Evolutionary conservation across 2,113 vertebrate species (phyloP).

Genomic region (Cebidichthys violaceus): DNA sequence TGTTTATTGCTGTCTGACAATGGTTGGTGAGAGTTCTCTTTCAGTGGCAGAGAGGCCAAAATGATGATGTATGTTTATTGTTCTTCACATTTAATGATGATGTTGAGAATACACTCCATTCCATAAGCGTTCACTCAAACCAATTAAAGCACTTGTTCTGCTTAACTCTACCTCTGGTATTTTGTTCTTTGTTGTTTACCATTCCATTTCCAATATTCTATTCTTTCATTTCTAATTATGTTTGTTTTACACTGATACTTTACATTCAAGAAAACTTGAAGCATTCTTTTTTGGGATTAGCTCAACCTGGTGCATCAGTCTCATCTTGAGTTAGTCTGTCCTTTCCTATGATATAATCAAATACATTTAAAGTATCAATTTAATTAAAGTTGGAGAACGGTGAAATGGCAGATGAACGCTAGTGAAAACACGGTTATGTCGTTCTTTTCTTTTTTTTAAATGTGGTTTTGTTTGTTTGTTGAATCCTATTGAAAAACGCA

Average conservation of each 20-base stretch:
- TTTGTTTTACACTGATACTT: not conserved
- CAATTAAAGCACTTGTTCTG: slow-evolving; percentile 87
- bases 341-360: not conserved
- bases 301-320: not conserved
- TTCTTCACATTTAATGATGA: slow-evolving; percentile 74
- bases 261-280: not conserved
- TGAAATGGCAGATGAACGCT: not conserved
- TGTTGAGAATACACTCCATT: slow-evolving; percentile 80
- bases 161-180: slow-evolving; percentile 55
- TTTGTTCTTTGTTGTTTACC: not conserved
- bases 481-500: not conserved
- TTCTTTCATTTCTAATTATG: not conserved
- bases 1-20: slow-evolving; percentile 56
- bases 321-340: not conserved
- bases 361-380: not conserved
- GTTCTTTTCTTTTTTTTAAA: not conserved
- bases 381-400: not conserved
- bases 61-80: slow-evolving; percentile 78
- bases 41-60: slow-evolving; percentile 74
- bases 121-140: slow-evolving; percentile 83
- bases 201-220: not conserved
- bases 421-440: not conserved
- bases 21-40: slow-evolving; percentile 57
- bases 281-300: not conserved
- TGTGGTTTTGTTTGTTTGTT: not conserved